A percentile compares a stretch with the other conserved stretches of the same genome.
These are phyloP conservation scores for Hyperoodon ampullatus DNA, from an alignment of 2,113 vertebrate genomes.

Conservation along the genomic window DNA sequence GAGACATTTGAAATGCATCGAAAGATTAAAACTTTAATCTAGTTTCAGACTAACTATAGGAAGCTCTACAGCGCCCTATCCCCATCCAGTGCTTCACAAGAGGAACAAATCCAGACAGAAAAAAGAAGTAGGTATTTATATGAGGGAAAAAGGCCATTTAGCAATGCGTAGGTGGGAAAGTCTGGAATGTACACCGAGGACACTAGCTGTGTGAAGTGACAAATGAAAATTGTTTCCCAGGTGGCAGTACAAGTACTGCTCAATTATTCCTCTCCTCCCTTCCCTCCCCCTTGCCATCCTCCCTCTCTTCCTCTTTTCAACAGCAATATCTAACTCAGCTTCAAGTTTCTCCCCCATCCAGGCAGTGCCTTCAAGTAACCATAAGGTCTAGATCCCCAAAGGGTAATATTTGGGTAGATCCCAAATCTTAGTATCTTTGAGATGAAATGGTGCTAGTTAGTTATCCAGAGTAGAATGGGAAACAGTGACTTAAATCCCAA, in stretches of 20 bases:
- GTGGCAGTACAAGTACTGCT: neutral
- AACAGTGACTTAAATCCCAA: neutral
- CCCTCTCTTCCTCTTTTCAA: too few relatives aligned
- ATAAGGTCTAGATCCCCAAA: neutral
- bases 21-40: neutral
- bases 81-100: neutral
- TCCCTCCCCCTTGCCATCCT: accelerated
- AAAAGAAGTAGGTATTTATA: neutral
- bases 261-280: neutral
- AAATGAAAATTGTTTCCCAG: neutral
- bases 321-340: neutral
- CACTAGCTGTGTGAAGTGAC: neutral
- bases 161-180: neutral
- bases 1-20: neutral
- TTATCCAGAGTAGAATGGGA: neutral
- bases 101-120: neutral
- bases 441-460: neutral
- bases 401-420: neutral
- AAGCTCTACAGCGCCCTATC: neutral
- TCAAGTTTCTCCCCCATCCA: neutral
- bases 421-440: neutral
- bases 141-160: neutral
- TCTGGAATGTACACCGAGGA: neutral
- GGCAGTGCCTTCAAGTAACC: neutral
- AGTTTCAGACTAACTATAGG: neutral